Base-by-base conservation (phyloP, 1,140 invertebrate species). In the Sarcophaga bullata region DNA sequence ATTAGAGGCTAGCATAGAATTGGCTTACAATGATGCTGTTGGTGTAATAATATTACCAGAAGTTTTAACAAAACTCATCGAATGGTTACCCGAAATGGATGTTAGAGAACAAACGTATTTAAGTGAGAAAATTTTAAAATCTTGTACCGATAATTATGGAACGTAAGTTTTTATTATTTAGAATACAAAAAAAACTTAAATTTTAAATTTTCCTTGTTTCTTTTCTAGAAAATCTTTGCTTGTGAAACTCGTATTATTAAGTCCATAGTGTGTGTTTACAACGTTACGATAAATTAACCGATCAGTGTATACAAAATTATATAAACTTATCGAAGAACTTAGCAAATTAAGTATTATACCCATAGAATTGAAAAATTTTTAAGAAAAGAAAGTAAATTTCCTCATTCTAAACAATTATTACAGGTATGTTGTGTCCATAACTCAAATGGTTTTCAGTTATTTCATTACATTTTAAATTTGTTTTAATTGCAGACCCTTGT, bases 301-400 rank as follows among this genome's bases (percentile, higher is more conserved):
- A 85, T 81, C 87, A 84, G 25, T 90, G 91, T 82, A 86, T 91
- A 83, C 90, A 91, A 81, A 91, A 92, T 84, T 85, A 94, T 47
- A 91, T 94, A 91, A 91, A 83, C 84, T 94, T 11, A 87, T 94
- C 50, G 93, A 94, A 87, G 90, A 90, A 83, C 87, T 94, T 17
- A 92, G 92, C 68, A 92, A 91, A 73, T 89, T 93, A 68, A 94
- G 93, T 73, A 92, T 94, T 80, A 91, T 91, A 19, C 90, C 93
- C 0, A 86, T 86, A 19, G 93, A 94, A 86, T 86, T 94, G 2
- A 94, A 93, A 87, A 90, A 85, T 73, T 90, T 7, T 72, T 90
- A 48, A 84, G 89, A 3, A 83, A 86, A 73, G 86, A 88, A 15
- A 72, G 82, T 5, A 83, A 87, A 75, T 90, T 90, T 83, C 52